These are phyloP conservation scores for Iguana delicatissima DNA, from an alignment of 2,797 vertebrate species.

Conservation along the genomic window DNA sequence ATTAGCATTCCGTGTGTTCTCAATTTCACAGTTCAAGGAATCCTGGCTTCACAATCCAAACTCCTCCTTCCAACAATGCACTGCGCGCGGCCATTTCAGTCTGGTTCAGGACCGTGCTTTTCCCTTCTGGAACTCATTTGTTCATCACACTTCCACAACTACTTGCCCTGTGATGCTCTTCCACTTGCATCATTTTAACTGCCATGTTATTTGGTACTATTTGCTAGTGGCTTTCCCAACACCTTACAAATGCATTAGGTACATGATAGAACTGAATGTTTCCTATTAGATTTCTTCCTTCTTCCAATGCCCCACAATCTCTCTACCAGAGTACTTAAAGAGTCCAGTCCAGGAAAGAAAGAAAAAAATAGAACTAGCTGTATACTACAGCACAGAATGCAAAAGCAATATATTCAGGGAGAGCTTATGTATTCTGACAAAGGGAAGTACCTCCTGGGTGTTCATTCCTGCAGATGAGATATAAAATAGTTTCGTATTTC, in stretches of 20 bases:
- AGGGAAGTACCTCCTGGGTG: constrained; percentile 60
- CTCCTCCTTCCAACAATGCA: too few species aligned
- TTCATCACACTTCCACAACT: not conserved
- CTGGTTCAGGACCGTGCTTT: too few species aligned
- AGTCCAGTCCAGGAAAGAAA: constrained; percentile 50
- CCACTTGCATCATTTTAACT: not conserved
- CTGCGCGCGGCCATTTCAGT: too few species aligned
- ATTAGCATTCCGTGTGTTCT: too few species aligned
- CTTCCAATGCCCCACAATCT: not conserved
- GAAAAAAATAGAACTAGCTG: constrained; percentile 27
- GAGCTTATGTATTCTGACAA: constrained; percentile 57
- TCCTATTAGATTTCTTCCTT: constrained; percentile 33
- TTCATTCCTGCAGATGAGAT: constrained; percentile 63
- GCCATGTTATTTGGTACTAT: not conserved
- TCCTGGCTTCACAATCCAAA: too few species aligned
- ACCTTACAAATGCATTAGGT: not conserved
- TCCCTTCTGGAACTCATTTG: too few species aligned
- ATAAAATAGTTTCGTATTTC: constrained; percentile 55
- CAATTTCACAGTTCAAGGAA: too few species aligned
- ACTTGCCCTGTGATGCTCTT: not conserved
- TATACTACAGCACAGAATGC: constrained; percentile 34
- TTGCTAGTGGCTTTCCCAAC: not conserved
- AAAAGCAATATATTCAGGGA: constrained; percentile 50
- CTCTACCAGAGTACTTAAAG: constrained; percentile 51
- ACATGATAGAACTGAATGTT: constrained; percentile 28